Evolutionary conservation across 1,140 invertebrate genomes (phyloP).

Genomic region (Teleogryllus occipitalis): DNA sequence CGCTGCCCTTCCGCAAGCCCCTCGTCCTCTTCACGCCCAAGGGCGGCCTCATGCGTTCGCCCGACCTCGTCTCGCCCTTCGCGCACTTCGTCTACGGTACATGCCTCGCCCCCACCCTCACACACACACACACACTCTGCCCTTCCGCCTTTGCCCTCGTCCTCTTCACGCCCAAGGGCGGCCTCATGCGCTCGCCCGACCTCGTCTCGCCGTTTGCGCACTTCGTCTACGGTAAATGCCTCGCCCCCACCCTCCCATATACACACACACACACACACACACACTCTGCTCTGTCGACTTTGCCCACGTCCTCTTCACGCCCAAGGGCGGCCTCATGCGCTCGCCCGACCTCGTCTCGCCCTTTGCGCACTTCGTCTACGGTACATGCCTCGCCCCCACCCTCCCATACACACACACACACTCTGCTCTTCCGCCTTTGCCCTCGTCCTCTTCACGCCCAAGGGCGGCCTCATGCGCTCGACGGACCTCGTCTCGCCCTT

Average conservation of each 20-base stretch:
- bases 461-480: conserved; percentile 64
- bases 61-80: neutral
- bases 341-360: conserved; percentile 34
- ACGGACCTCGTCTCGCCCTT: conserved; percentile 24
- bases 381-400: neutral
- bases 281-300: too few relatives aligned
- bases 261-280: too few relatives aligned
- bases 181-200: conserved; percentile 55
- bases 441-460: conserved; percentile 74
- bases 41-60: conserved; percentile 60
- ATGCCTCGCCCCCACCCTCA: too few relatives aligned
- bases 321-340: conserved; percentile 68
- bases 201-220: too few relatives aligned
- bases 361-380: neutral
- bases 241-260: too few relatives aligned
- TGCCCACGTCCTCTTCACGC: conserved; percentile 71
- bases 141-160: conserved; percentile 78
- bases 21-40: conserved; percentile 78
- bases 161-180: conserved; percentile 71
- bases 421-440: conserved; percentile 74
- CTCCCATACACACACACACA: too few relatives aligned
- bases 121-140: conserved; percentile 38
- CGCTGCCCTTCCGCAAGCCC: conserved; percentile 73
- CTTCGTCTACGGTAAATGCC: too few relatives aligned
- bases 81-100: neutral